Conservation (phyloP, 2,888 invertebrate species). For the Empis stercorea region DNA sequence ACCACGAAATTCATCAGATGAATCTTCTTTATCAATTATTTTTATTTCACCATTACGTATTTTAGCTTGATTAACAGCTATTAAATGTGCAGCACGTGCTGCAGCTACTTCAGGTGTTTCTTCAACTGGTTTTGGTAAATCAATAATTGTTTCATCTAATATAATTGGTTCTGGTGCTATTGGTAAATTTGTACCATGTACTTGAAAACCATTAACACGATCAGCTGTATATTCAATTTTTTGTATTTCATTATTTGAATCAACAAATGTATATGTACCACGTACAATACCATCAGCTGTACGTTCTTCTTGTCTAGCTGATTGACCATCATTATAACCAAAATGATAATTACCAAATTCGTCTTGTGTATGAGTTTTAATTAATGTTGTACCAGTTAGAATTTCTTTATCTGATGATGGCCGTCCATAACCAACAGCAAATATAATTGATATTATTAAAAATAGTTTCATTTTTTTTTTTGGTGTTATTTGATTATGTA, state of each 20-base stretch:
- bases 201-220: conserved; percentile 23
- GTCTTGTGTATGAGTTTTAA: not conserved
- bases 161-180: not conserved
- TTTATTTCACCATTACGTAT: not conserved
- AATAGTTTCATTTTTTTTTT: too few species aligned
- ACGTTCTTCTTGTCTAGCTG: conserved; percentile 9
- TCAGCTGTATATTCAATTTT: conserved; percentile 21
- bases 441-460: too few species aligned
- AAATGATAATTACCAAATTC: conserved; percentile 10
- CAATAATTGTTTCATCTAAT: not conserved
- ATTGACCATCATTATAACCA: conserved; percentile 11
- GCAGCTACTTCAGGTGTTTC: conserved; percentile 10
- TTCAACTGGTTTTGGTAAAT: conserved; percentile 1
- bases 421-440: too few species aligned
- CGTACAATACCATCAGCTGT: conserved; percentile 19
- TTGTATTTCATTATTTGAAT: conserved; percentile 24
- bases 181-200: conserved; percentile 22
- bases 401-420: too few species aligned
- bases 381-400: too few species aligned
- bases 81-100: conserved; percentile 10
- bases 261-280: conserved; percentile 29
- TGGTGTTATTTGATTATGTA: too few species aligned
- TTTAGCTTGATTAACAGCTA: conserved; percentile 4
- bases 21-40: too few species aligned
- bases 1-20: too few species aligned